These are phyloP conservation scores for Aproaerema taeniolella DNA, from an alignment of 2,888 invertebrate species.

Conservation along the genomic window DNA sequence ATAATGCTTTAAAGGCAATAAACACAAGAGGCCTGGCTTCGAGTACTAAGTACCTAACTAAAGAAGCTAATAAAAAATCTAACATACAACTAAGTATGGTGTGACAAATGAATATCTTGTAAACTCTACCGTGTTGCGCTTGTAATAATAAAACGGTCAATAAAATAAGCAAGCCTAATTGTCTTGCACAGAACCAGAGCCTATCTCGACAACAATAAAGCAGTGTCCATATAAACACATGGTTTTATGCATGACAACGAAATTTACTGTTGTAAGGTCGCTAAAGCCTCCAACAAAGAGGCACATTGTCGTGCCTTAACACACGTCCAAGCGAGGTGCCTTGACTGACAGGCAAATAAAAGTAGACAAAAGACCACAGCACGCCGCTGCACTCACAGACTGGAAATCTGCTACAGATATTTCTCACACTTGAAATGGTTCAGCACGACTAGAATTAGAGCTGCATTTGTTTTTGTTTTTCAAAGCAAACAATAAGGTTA, in stretches of 20 bases:
- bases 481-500: conserved; percentile 34
- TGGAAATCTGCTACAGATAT: conserved; percentile 17
- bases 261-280: conserved; percentile 61
- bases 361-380: conserved; percentile 50
- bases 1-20: no score
- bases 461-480: conserved; percentile 28
- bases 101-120: no score
- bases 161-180: conserved; percentile 29
- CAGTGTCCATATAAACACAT: conserved; percentile 48
- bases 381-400: conserved; percentile 24
- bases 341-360: conserved; percentile 72
- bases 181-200: conserved; percentile 24
- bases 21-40: no score
- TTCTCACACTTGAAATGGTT: conserved; percentile 16
- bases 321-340: conserved; percentile 47
- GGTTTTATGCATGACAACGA: conserved; percentile 68
- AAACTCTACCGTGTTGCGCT: no score
- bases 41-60: no score
- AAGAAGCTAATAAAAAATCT: no score
- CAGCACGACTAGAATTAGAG: conserved; percentile 21
- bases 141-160: no score
- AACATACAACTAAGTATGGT: no score
- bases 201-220: conserved; percentile 30
- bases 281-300: conserved; percentile 57
- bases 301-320: conserved; percentile 58